A percentile compares a stretch with the other conserved stretches of the same genome.
Evolutionary conservation across 2,888 invertebrate species (phyloP).

Genomic region (Drosophila rellima): DNA sequence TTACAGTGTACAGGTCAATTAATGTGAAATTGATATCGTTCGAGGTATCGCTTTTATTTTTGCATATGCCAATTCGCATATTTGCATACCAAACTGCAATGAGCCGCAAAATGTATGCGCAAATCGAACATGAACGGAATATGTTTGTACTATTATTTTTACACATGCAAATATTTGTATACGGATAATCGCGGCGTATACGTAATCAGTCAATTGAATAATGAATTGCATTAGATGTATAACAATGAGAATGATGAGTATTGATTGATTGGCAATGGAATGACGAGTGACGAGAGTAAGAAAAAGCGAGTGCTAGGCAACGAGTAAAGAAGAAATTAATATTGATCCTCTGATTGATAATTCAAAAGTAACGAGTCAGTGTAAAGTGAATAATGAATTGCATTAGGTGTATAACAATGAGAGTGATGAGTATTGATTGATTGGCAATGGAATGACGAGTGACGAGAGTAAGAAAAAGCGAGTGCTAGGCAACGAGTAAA

Average conservation of each 20-base stretch:
- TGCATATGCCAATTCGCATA: slow-evolving; percentile 48
- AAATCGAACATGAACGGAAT: slow-evolving; percentile 23
- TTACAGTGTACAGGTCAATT: slow-evolving; percentile 63
- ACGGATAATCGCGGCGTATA: slow-evolving; percentile 40
- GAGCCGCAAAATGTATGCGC: slow-evolving; percentile 57
- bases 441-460: neutral
- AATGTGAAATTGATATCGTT: slow-evolving; percentile 64
- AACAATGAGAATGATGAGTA: neutral
- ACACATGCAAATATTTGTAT: slow-evolving; percentile 38
- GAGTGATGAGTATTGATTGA: neutral
- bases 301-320: neutral
- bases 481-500: neutral
- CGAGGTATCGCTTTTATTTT: slow-evolving; percentile 27
- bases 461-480: neutral
- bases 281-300: neutral
- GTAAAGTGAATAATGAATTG: slow-evolving; percentile 33
- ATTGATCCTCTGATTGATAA: no score
- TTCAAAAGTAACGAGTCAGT: no score
- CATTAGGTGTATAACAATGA: slow-evolving; percentile 8
- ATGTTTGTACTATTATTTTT: slow-evolving; percentile 25
- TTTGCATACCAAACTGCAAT: slow-evolving; percentile 56
- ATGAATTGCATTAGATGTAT: slow-evolving; percentile 23
- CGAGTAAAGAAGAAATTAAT: no score
- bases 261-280: neutral
- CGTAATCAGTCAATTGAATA: slow-evolving; percentile 44